Base-by-base conservation (phyloP, 2,888 invertebrate genomes). In the Drosophila multiciliata region DNA sequence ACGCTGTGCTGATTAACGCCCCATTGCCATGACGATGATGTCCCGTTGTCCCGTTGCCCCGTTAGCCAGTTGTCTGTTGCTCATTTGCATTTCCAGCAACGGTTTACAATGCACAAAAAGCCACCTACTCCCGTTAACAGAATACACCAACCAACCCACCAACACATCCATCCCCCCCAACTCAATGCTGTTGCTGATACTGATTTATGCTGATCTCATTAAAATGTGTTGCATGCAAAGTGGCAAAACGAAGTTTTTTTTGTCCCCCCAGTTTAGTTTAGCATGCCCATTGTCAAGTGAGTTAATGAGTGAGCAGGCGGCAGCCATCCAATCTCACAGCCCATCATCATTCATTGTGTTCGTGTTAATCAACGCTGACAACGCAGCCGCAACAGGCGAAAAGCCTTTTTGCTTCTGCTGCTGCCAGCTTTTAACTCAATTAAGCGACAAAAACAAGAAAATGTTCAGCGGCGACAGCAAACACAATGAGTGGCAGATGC, bases 171-270 rank as follows among this genome's bases (percentile, higher is more conserved):
- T 5, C 29, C 5, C 38, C 48, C 55, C 55, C 60, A 35, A 69
- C 65, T 78, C 79, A 81, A 79, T 84, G 76, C 78, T 58, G 53
- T 26, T 48, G 70, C 71, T 79, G 78, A 78, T 78, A 65, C 75
- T 88, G 91, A 91, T 90, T 91, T 90, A 90, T 90, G 90, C 87
- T 90, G 80, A 91, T 91, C 89, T 82, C 78, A 87, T 89, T 91
- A 82, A 78, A 83, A 75, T 80, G 66, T 78, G 73, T 70, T 82
- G 78, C 78, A 76, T 80, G 78, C 74, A 72, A 79, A 84, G 76
- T 83, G 71, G 78, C 73, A 85, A 83, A 83, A 77, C 64, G 83
- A 85, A 85, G 83, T 88, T 86, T 70, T 66, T 86, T 86, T 80
- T 81, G 81, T 77, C 78, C 0, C 29, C 29, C 7, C 8, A 45